A percentile compares a stretch with the other conserved stretches of the same genome.
phyloP scores from a whole-genome alignment of 2,888 invertebrate species.

The Artemia sinica region DNA sequence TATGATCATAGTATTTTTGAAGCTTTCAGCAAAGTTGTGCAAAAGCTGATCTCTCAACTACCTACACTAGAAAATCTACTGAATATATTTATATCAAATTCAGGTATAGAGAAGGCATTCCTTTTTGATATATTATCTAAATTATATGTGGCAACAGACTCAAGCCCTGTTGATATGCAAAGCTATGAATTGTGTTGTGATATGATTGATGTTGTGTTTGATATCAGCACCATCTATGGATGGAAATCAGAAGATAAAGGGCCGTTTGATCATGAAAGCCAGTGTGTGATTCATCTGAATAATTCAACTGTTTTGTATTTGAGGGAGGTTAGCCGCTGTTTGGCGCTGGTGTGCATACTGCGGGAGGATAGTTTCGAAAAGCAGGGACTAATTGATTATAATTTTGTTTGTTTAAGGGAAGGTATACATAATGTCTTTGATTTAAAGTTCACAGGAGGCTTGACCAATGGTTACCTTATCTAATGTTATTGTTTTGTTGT shows the following conservation, averaged over 20 bases:
- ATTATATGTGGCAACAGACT: constrained; percentile 99
- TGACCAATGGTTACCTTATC: too few relatives aligned
- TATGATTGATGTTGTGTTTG: constrained; percentile 99
- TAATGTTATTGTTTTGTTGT: too few relatives aligned
- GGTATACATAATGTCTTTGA: constrained; percentile 93
- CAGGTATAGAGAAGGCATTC: constrained; percentile 97
- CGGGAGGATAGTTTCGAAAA: constrained; percentile 93
- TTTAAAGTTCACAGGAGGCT: too few relatives aligned
- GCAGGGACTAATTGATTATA: constrained; percentile 96
- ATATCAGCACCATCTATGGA: constrained; percentile 98
- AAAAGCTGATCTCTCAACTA: constrained; percentile 91
- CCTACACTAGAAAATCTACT: constrained; percentile 90
- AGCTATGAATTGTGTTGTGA: constrained; percentile 98
- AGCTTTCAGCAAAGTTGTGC: constrained; percentile 98
- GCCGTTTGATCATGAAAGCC: constrained; percentile 84
- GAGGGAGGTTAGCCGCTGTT: constrained; percentile 78
- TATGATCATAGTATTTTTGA: constrained; percentile 99
- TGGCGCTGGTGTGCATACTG: constrained; percentile 91
- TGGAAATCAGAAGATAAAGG: constrained; percentile 46
- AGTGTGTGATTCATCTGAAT: constrained; percentile 84
- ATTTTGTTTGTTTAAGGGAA: constrained; percentile 88
- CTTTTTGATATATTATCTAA: constrained; percentile 97
- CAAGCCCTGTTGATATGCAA: constrained; percentile 98
- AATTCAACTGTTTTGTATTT: too few relatives aligned
- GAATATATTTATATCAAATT: constrained; percentile 94